Conservation (phyloP, 2,797 vertebrate genomes). For the Pteronotus mesoamericanus region DNA sequence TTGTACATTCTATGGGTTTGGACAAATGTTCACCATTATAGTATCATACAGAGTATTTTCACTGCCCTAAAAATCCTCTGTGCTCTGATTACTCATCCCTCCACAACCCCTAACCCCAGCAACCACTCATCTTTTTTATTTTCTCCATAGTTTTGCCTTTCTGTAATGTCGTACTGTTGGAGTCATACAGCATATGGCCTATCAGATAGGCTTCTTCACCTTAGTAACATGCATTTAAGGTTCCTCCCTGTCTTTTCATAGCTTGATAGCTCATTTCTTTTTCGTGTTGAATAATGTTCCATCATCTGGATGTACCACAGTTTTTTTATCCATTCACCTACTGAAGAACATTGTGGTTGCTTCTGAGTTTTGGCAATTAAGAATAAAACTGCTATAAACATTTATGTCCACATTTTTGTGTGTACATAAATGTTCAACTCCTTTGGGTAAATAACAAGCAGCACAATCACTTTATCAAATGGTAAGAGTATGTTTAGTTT, state of each 20-base stretch:
- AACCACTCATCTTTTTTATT: background rate
- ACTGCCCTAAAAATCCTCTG: background rate
- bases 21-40: background rate
- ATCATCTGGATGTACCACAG: background rate
- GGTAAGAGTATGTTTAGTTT: background rate
- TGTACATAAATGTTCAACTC: background rate
- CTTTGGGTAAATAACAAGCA: background rate
- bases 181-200: background rate
- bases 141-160: background rate
- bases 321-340: background rate
- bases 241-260: background rate
- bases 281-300: background rate
- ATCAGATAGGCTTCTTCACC: background rate
- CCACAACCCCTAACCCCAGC: background rate
- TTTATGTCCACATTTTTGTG: background rate
- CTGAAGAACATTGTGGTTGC: background rate
- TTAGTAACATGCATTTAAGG: background rate
- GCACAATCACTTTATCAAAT: background rate
- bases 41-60: background rate
- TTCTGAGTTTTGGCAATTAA: background rate
- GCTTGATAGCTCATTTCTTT: background rate
- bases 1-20: background rate
- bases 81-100: background rate
- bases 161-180: background rate
- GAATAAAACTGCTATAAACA: background rate